Evolutionary conservation across 2,888 invertebrate species (phyloP), one percentile per base, ranked within the genome.

Genomic region (Himalopsyche kuldschensis): DNA sequence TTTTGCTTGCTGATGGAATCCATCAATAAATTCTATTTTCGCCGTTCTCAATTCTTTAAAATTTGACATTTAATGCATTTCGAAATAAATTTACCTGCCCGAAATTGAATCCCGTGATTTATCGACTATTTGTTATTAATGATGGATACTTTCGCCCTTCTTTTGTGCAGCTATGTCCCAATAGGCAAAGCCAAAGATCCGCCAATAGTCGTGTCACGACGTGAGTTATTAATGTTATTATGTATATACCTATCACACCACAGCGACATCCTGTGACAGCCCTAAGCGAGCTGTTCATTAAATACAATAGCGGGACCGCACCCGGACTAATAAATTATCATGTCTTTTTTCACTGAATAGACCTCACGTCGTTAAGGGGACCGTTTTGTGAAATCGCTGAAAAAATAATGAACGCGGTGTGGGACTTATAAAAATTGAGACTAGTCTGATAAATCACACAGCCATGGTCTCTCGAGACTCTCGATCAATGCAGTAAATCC

Each of bases 391-490:
- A 75, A 81, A 83, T 55, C 80, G 83, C 77, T 80, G 79, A 85
- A 85, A 85, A 80, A 85, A 81, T 84, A 79, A 82, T 82, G 78
- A 46, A 30, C 35, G 75, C 79, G 79, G 48, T 27, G 84, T 81
- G 48, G 48, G 69, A 47, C 81, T 35, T 17, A 75, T 55, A 80
- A 27, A 77, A 41, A 17, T 31, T 30, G 69, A 15, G 83, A 83
- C 55, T 77, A 11, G 11, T 4, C 80, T 32, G 32, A 32, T 32
- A 32, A 32, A 32, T 4, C 32, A 6, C 6, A 32, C 32, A 32
- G 32, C 32, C 2, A 32, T 32, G 4, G 32, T 32, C 5, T 32
- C 6, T 5, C 4, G 5, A 4, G 6, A 32, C 32, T 5, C 32
- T 4, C n/a, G 6, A 4, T 4, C 32, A 32, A 32, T 32, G 6